These are phyloP conservation scores for Dasysyrphus albostriatus DNA, from an alignment of 2,888 invertebrate genomes.

Conservation along the genomic window DNA sequence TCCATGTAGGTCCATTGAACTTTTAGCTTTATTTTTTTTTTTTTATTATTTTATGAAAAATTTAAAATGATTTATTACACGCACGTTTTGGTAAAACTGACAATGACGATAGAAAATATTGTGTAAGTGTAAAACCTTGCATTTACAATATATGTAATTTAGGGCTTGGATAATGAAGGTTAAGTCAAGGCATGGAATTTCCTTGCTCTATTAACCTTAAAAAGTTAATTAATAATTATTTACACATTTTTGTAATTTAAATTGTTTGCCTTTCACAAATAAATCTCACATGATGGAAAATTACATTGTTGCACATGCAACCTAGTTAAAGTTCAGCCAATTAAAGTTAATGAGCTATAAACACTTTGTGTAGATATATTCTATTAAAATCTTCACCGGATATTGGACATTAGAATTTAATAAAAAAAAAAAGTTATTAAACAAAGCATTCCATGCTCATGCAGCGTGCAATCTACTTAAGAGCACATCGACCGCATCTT, in stretches of 20 bases:
- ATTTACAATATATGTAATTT: background rate
- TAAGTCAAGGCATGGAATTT: background rate
- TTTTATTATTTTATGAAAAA: background rate
- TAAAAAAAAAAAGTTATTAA: background rate
- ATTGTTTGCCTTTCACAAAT: background rate
- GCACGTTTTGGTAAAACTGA: background rate
- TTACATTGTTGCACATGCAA: background rate
- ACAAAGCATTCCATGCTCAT: slow-evolving; percentile 3
- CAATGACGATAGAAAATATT: background rate
- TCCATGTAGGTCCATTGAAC: slow-evolving; percentile 4
- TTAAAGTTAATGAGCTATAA: background rate
- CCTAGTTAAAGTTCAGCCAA: background rate
- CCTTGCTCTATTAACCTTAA: background rate
- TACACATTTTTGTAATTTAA: background rate
- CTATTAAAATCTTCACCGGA: background rate
- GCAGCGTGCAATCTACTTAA: slow-evolving; percentile 16
- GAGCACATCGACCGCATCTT: slow-evolving; percentile 22
- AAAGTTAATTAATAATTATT: background rate
- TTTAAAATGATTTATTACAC: slow-evolving; percentile 4
- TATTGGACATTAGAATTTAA: slow-evolving; percentile 10
- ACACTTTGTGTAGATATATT: background rate
- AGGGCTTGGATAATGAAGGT: background rate
- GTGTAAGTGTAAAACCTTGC: background rate
- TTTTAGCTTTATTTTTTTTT: background rate
- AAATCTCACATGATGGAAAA: background rate